Conservation (phyloP, 2,888 invertebrate species). For the Coenonympha arcania region DNA sequence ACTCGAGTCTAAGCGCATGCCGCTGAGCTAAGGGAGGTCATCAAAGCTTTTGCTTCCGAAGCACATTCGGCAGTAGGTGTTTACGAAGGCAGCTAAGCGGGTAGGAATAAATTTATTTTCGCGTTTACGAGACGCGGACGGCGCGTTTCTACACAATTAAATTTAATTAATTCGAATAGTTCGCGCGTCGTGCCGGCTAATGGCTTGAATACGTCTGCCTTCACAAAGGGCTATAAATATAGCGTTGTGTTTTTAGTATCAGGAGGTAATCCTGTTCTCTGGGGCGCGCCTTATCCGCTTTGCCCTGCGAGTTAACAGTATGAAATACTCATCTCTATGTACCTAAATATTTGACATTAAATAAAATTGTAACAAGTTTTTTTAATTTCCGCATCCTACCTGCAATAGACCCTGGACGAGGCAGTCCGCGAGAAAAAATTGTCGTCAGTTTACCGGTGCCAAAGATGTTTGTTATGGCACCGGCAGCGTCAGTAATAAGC, state of each 20-base stretch:
- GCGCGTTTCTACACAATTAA: constrained; percentile 66
- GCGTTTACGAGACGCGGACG: constrained; percentile 43
- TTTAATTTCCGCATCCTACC: no score
- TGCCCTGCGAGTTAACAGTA: background rate
- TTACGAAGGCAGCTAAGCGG: constrained; percentile 34
- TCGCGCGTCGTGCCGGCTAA: constrained; percentile 61
- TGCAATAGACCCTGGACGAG: no score
- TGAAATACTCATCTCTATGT: background rate
- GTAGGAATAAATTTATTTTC: constrained; percentile 40
- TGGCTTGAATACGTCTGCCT: constrained; percentile 59
- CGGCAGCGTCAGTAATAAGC: no score
- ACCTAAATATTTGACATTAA: no score
- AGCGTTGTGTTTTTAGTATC: constrained; percentile 28
- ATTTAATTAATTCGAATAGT: constrained; percentile 72
- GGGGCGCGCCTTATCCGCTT: background rate
- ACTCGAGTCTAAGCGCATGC: no score
- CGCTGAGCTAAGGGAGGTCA: constrained; percentile 3
- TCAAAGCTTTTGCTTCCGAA: constrained; percentile 2
- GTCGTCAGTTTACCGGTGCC: no score
- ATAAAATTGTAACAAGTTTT: no score
- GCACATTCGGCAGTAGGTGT: constrained; percentile 24
- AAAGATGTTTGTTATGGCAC: no score
- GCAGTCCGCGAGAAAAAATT: no score
- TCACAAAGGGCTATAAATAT: constrained; percentile 57
- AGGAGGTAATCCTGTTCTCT: constrained; percentile 15